phyloP scores from a whole-genome alignment of 1,140 invertebrate species.

The Dreissena rostriformis region DNA sequence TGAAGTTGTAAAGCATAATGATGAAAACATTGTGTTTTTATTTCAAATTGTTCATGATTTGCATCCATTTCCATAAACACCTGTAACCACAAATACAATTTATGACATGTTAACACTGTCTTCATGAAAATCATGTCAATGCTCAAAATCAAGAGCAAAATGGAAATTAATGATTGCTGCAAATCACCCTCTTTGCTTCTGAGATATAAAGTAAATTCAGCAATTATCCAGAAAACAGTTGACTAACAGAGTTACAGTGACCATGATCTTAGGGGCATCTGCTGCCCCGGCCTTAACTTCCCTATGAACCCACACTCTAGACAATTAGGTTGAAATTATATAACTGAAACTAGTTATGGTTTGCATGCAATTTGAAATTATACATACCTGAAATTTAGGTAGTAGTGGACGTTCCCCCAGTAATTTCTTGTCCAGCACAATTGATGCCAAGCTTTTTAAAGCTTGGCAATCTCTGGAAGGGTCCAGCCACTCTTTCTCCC shows the following conservation, averaged over 20 bases:
- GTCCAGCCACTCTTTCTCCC: slow-evolving; percentile 5
- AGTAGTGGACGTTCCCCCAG: slow-evolving; percentile 11
- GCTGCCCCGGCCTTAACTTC: too few relatives aligned
- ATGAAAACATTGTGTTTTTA: background rate
- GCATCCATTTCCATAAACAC: background rate
- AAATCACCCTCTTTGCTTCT: too few relatives aligned
- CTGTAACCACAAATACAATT: background rate
- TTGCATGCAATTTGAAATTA: background rate
- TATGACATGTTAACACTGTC: background rate
- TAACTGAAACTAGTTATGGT: background rate
- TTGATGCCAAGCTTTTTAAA: background rate
- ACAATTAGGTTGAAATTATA: too few relatives aligned
- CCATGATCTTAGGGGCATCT: too few relatives aligned
- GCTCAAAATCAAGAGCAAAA: too few relatives aligned
- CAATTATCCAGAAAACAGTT: too few relatives aligned
- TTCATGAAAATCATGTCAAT: too few relatives aligned
- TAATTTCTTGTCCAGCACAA: slow-evolving; percentile 7
- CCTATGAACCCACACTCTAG: too few relatives aligned
- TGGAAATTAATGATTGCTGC: too few relatives aligned
- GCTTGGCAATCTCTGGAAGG: background rate
- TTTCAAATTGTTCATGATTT: background rate
- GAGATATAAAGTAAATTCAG: too few relatives aligned
- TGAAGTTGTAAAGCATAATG: slow-evolving; percentile 2
- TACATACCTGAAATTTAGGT: slow-evolving; percentile 20
- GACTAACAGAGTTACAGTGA: too few relatives aligned